Base-by-base conservation (phyloP, 2,797 vertebrate genomes). In the Hyperoplus lanceolatus region DNA sequence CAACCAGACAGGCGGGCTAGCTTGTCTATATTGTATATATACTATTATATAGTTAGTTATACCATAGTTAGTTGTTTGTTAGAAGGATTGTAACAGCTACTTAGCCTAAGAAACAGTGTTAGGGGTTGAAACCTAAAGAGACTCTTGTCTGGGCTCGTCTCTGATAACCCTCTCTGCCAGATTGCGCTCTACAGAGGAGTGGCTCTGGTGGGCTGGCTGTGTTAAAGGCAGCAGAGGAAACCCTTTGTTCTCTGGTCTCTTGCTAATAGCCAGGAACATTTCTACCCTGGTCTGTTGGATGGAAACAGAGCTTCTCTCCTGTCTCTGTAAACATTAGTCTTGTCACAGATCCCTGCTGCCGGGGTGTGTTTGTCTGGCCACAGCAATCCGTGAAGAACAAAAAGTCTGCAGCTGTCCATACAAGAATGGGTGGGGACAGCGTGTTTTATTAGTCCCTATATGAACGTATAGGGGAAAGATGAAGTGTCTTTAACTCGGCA, bases 171-270 rank as follows among this genome's bases (percentile, higher is more conserved):
- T 50, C 29, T 56, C 67, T 69, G 70, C 46, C 74, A 76, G 61
- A 73, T 70, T 74, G 46, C 59, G 69, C 67, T 81, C 75, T 56
- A 16, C 65, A 69, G 70, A 1, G 9, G 69, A 48, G 69, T 66
- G 79, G 75, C 81, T 90, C 62, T 76, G 62, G 81, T 88, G 63
- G 86, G 64, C 81, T 79, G 73, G 78, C 69, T 77, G 54, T 82
- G 73, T 53, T 66, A 74, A 80, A 62, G 55, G 58, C 75, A 70
- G 56, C 63, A 79, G 76, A 93, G 90, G 89, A 93, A 93, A 87
- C 85, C 79, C 89, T 94, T 94, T 94, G 92, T 95, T 94, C 90
- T 89, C 75, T 42, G 73, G 77, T 83, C 90, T 87, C 89, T 73
- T 83, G 87, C 80, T 91, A 91, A 90, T 87, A 89, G 89, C 68